These are phyloP conservation scores for Festucalex cinctus DNA, from an alignment of 2,113 vertebrate species.

Conservation along the genomic window DNA sequence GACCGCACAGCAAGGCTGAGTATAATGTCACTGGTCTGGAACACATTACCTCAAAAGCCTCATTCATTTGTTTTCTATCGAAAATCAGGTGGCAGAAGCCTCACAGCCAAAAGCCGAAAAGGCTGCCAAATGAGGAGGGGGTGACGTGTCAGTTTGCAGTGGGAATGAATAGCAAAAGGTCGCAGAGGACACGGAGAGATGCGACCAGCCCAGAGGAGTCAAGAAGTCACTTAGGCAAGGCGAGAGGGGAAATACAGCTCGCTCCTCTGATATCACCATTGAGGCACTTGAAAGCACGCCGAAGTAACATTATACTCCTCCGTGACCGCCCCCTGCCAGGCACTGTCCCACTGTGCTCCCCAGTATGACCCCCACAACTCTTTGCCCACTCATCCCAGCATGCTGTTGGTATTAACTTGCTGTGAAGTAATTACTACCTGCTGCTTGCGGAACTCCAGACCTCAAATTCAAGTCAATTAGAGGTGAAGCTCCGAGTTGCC, in stretches of 20 bases:
- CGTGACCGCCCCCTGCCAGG: neutral
- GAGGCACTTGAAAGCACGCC: conserved; percentile 59
- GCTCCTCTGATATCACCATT: conserved; percentile 39
- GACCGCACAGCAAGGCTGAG: conserved; percentile 23
- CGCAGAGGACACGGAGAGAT: conserved; percentile 39
- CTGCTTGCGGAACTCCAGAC: conserved; percentile 61
- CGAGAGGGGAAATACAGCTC: conserved; percentile 16
- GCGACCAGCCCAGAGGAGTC: conserved; percentile 38
- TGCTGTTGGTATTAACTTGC: conserved; percentile 73
- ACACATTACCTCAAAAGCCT: conserved; percentile 57
- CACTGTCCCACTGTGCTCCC: conserved; percentile 20
- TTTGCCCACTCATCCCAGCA: conserved; percentile 30
- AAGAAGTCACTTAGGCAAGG: conserved; percentile 34
- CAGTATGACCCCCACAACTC: conserved; percentile 18
- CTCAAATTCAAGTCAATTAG: conserved; percentile 58
- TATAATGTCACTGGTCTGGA: conserved; percentile 54
- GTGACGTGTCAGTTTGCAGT: conserved; percentile 4
- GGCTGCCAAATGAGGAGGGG: conserved; percentile 24
- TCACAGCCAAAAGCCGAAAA: conserved; percentile 35
- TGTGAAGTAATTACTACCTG: conserved; percentile 81
- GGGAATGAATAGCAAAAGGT: conserved; percentile 57
- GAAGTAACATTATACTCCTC: conserved; percentile 44
- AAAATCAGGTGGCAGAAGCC: conserved; percentile 36
- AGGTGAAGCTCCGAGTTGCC: conserved; percentile 34
- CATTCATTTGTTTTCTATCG: conserved; percentile 38